Evolutionary conservation across 1,140 invertebrate species (phyloP).

Genomic region (Neotoxoptera formosana): DNA sequence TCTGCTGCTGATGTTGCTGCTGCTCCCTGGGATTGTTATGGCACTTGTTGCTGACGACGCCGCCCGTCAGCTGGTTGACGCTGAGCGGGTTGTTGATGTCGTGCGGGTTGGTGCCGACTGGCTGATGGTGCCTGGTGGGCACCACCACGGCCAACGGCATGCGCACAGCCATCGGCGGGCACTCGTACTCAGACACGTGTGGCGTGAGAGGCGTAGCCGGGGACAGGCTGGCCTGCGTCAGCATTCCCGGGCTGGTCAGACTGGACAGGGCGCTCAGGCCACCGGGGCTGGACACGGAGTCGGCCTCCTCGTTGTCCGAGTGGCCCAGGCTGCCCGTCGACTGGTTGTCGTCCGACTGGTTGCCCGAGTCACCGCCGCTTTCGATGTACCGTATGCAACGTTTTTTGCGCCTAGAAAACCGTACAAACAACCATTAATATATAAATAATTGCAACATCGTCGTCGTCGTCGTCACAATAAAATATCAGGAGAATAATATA

Average conservation of each 20-base stretch:
- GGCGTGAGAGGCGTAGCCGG: conserved; percentile 67
- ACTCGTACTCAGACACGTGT: conserved; percentile 63
- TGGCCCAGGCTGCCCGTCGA: conserved; percentile 73
- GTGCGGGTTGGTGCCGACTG: conserved; percentile 87
- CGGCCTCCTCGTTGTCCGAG: conserved; percentile 73
- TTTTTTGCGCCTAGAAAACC: conserved; percentile 90
- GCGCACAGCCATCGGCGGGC: conserved; percentile 61
- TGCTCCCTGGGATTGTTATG: neutral
- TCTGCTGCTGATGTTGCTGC: conserved; percentile 64
- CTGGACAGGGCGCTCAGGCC: conserved; percentile 79
- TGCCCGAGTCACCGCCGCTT: conserved; percentile 74
- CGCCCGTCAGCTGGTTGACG: conserved; percentile 83
- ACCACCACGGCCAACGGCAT: conserved; percentile 62
- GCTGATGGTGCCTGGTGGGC: conserved; percentile 69
- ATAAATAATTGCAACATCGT: neutral
- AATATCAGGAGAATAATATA: neutral
- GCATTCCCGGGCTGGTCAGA: conserved; percentile 73
- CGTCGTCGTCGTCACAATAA: neutral
- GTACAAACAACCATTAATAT: conserved; percentile 60
- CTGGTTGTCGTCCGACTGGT: conserved; percentile 81
- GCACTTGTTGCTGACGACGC: conserved; percentile 47
- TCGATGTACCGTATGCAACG: conserved; percentile 96
- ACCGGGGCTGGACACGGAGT: conserved; percentile 78
- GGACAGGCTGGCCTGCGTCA: conserved; percentile 67
- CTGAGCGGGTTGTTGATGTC: conserved; percentile 90